Percentiles rank a stretch among this genome's conserved stretches.
Conservation (phyloP, 30 jellyfish, hydroid and myxozoan species). For the Catostylus mosaicus region DNA sequence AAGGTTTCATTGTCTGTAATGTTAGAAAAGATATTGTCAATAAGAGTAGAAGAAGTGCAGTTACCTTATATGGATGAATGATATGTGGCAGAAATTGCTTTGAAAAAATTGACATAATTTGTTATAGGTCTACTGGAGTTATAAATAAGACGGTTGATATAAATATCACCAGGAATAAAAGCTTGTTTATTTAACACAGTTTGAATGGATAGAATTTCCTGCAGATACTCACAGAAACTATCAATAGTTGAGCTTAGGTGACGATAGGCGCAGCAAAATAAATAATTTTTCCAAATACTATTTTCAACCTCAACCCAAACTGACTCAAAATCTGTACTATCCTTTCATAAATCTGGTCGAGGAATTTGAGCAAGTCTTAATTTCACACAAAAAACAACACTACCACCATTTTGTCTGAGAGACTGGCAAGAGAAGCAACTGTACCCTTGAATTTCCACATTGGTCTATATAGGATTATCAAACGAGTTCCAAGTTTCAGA, state of each 20-base stretch:
- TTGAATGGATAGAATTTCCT: slow-evolving; percentile 15
- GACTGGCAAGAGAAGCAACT: slow-evolving; percentile 46
- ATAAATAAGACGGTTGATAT: slow-evolving; percentile 25
- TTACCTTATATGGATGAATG: no score
- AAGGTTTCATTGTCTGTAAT: no score
- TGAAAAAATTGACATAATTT: slow-evolving; percentile 23
- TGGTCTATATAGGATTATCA: slow-evolving; percentile 36
- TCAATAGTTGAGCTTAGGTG: no score
- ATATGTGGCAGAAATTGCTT: no score
- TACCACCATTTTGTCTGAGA: slow-evolving; percentile 56
- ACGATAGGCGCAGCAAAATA: no score
- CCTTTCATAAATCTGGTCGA: slow-evolving; percentile 40
- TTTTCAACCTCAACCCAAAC: slow-evolving; percentile 56
- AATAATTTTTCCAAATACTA: slow-evolving; percentile 34
- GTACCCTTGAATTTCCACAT: slow-evolving; percentile 48
- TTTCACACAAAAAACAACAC: slow-evolving; percentile 46
- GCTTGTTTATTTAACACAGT: slow-evolving; percentile 8
- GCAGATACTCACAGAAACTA: no score
- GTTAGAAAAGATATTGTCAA: no score
- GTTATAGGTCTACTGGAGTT: slow-evolving; percentile 15
- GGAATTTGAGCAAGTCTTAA: slow-evolving; percentile 28
- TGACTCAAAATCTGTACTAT: slow-evolving; percentile 41
- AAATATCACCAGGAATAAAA: slow-evolving; percentile 24
- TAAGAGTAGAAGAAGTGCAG: no score
- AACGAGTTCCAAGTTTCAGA: no score